A percentile compares a stretch with the other conserved stretches of the same genome.
These are phyloP conservation scores for Himalopsyche tibetana DNA, from an alignment of 2,888 invertebrate species.

Conservation along the genomic window DNA sequence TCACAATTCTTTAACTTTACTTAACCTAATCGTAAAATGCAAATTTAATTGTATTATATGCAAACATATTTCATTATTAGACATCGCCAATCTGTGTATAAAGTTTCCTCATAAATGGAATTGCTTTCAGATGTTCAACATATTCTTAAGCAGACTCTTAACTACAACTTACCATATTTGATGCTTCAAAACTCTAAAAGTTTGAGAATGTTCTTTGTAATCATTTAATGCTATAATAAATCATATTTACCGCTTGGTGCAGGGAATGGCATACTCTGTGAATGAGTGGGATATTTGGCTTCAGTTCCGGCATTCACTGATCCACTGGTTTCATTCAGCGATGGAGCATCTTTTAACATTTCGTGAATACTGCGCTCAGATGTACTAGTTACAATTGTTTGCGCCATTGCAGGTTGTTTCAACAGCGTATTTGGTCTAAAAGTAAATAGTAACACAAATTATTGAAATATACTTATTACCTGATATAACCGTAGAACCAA, in stretches of 20 bases:
- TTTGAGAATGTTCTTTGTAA: too few relatives aligned
- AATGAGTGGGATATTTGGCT: slow-evolving; percentile 76
- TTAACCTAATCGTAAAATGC: too few relatives aligned
- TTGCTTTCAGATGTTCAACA: too few relatives aligned
- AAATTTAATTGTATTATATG: too few relatives aligned
- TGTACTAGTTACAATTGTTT: slow-evolving; percentile 71
- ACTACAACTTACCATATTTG: too few relatives aligned
- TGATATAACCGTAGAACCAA: too few relatives aligned
- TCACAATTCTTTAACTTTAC: too few relatives aligned
- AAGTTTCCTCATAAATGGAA: too few relatives aligned
- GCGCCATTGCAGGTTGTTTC: slow-evolving; percentile 62
- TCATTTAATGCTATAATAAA: neutral
- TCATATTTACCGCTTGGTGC: slow-evolving; percentile 80
- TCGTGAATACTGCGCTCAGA: slow-evolving; percentile 87
- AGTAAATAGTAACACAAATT: neutral
- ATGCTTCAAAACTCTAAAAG: too few relatives aligned
- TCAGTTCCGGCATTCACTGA: slow-evolving; percentile 86
- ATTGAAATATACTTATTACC: neutral
- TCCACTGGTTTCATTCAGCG: slow-evolving; percentile 85
- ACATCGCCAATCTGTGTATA: too few relatives aligned
- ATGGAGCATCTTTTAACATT: slow-evolving; percentile 90
- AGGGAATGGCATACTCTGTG: slow-evolving; percentile 84
- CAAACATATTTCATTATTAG: too few relatives aligned
- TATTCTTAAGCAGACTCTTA: too few relatives aligned
- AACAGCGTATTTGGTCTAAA: neutral